Percentiles rank a stretch among this genome's conserved stretches.
These are phyloP conservation scores for Rhamphomyia laevipes DNA, from an alignment of 2,888 invertebrate species.

Conservation along the genomic window DNA sequence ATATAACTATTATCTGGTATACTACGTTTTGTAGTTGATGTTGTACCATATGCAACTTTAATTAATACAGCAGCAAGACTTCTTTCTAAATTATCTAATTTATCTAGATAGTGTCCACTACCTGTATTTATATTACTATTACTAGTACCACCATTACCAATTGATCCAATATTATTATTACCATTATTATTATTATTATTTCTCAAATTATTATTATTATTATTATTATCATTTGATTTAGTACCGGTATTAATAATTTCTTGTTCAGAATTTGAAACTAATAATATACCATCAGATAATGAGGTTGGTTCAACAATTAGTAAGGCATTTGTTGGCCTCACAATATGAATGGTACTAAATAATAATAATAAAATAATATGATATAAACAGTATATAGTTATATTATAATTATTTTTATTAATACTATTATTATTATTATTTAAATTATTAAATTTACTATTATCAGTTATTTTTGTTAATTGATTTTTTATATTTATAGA, in stretches of 20 bases:
- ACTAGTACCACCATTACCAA: constrained; percentile 8
- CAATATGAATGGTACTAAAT: background rate
- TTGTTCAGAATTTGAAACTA: constrained; percentile 8
- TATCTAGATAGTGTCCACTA: constrained; percentile 41
- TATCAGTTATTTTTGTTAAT: no score
- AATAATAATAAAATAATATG: background rate
- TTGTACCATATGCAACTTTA: constrained; percentile 55
- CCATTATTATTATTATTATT: background rate
- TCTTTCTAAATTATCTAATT: constrained; percentile 47
- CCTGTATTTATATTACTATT: constrained; percentile 14
- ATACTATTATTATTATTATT: no score
- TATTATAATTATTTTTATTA: background rate
- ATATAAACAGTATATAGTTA: background rate
- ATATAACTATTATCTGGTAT: constrained; percentile 50
- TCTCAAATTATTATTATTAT: background rate
- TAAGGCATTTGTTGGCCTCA: constrained; percentile 12
- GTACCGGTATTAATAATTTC: background rate
- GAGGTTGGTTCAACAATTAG: constrained; percentile 20
- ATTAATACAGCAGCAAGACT: constrained; percentile 56
- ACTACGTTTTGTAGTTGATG: constrained; percentile 52
- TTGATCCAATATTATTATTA: constrained; percentile 7
- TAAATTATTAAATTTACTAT: no score
- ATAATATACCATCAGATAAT: constrained; percentile 8
- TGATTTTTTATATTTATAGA: background rate
- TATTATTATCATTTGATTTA: background rate